Conservation (phyloP, 35 echinoderm and acorn worm genomes). For the Holothuria glaberrima region DNA sequence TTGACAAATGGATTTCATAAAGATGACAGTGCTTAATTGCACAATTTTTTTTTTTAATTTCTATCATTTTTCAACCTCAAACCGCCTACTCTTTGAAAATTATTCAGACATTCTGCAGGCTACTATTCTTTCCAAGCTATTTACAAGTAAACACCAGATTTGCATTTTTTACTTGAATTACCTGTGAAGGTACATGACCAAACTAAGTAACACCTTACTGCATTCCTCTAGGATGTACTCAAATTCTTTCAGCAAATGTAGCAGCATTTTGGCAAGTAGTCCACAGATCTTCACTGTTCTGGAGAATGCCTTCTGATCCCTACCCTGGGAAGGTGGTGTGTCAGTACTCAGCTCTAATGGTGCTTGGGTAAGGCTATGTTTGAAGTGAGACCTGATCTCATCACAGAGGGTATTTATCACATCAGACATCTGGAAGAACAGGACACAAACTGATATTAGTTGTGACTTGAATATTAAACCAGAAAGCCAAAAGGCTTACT, state of each 20-base stretch:
- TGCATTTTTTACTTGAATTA: slow-evolving; percentile 15
- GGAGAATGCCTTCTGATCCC: slow-evolving; percentile 78
- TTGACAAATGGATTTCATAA: too few relatives aligned
- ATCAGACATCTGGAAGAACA: slow-evolving; percentile 35
- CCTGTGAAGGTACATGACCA: slow-evolving; percentile 75
- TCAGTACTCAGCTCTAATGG: slow-evolving; percentile 41
- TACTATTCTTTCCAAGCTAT: too few relatives aligned
- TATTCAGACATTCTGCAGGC: too few relatives aligned
- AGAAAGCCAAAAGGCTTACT: too few relatives aligned
- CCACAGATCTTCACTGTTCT: slow-evolving; percentile 87
- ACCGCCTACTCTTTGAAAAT: too few relatives aligned
- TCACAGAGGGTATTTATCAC: slow-evolving; percentile 65
- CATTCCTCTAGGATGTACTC: slow-evolving; percentile 57
- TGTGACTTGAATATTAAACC: too few relatives aligned
- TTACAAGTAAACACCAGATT: background rate
- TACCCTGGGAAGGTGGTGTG: slow-evolving; percentile 38
- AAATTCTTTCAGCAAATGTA: slow-evolving; percentile 90
- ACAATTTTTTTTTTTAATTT: too few relatives aligned
- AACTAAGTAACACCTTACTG: slow-evolving; percentile 25
- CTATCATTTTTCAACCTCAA: too few relatives aligned
- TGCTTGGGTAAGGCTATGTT: slow-evolving; percentile 68
- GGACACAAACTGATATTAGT: too few relatives aligned
- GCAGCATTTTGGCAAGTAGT: slow-evolving; percentile 86
- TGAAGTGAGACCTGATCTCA: slow-evolving; percentile 75
- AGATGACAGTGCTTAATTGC: too few relatives aligned